Evolutionary conservation across 2,888 invertebrate genomes (phyloP), one percentile per base, ranked within the genome.

Genomic region (Pseudoips prasinana): DNA sequence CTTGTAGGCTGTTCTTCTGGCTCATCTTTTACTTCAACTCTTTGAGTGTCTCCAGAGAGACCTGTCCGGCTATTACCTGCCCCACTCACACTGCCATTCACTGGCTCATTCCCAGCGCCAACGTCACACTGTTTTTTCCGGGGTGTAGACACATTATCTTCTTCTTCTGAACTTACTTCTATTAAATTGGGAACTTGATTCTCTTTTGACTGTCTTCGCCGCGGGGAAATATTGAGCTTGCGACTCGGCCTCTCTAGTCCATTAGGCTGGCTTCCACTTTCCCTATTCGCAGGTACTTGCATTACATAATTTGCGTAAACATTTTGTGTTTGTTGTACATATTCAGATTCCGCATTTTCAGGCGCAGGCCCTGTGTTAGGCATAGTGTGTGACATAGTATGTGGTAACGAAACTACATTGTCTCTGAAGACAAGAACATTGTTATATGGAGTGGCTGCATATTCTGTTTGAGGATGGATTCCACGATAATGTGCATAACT

Each of bases 101-200:
- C 14, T 17, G 24, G 3, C 24, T 37, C 33, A 22, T 46, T 33
- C 2, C 46, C 48, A 10, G 55, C 48, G 28, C 60, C 66, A 56
- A 51, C 73, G 14, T 75, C 73, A 58, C 68, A 64, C 36, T 61
- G 74, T 33, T 71, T 74, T 42, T 76, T 83, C 44, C 71, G 72
- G n/a, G 77, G 75, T 11, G 50, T 46, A 14, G 66, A 48, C 10
- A 56, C 54, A 63, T 78, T 73, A 20, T 89, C 89, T 53, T 89
- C 89, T 32, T 89, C 89, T 48, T 88, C 89, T 26, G 89, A 89
- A 57, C 88, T 88, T 1, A 89, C 77, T 68, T 87, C 89, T 57
- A 89, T 88, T 33, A 75, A 65, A 68, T 75, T 78, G 28, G 73
- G 47, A 51, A 66, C 42, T 45, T 76, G 77, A 63, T 64, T 77